Evolutionary conservation across 2,888 invertebrate species (phyloP).

Genomic region (Cecidostiba fungosa): DNA sequence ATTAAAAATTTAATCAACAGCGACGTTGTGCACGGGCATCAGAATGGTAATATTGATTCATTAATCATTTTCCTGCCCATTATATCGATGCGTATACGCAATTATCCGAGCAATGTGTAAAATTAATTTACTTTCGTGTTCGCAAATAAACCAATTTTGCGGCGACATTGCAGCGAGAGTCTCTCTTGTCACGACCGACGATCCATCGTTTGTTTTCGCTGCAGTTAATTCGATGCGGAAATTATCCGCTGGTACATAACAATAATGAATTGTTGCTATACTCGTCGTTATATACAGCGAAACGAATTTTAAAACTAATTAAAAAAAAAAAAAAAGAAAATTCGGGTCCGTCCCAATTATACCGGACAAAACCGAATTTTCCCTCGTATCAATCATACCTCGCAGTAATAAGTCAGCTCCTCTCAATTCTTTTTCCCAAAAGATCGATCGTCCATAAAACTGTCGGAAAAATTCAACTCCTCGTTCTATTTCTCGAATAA

Average conservation of each 20-base stretch:
- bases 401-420: not conserved
- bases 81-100: not conserved
- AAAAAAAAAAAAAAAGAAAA: not conserved
- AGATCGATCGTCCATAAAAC: slow-evolving; percentile 9
- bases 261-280: not conserved
- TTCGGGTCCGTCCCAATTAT: not conserved
- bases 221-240: not conserved
- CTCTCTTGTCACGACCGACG: not conserved
- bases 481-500: too few relatives aligned
- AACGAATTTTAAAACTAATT: not conserved
- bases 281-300: not conserved
- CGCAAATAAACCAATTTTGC: slow-evolving; percentile 30
- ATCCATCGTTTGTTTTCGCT: not conserved
- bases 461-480: not conserved
- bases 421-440: not conserved
- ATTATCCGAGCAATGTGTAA: not conserved
- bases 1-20: not conserved
- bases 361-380: not conserved
- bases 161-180: not conserved
- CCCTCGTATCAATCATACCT: not conserved
- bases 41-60: not conserved
- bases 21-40: not conserved
- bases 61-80: not conserved
- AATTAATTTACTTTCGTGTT: slow-evolving; percentile 31
- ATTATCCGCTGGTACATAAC: not conserved